Conservation (phyloP, 2,113 vertebrate genomes). For the human region DNA sequence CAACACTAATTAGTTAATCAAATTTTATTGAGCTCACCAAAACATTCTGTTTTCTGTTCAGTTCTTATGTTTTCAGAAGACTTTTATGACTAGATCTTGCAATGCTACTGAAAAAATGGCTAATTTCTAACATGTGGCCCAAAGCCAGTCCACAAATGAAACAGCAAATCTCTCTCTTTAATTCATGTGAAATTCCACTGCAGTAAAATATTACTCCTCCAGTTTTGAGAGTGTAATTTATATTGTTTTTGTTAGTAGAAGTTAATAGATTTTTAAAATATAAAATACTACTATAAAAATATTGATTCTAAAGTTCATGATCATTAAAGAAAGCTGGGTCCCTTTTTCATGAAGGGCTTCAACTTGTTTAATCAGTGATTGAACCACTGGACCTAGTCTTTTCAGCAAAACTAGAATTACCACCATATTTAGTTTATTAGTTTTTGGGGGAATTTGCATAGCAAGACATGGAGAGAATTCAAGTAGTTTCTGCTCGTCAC, state of each 20-base stretch:
- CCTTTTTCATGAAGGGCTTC: not conserved
- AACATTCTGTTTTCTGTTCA: not conserved
- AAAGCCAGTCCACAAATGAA: not conserved
- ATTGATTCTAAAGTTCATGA: not conserved
- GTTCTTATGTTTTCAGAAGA: not conserved
- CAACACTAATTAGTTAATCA: not conserved
- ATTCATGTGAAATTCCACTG: not conserved
- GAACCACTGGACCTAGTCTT: not conserved
- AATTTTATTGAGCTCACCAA: not conserved
- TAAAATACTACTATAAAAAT: not conserved
- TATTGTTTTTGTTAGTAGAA: not conserved
- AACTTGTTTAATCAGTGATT: not conserved
- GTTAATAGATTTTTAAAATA: not conserved
- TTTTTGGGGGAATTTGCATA: not conserved
- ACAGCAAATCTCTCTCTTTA: not conserved
- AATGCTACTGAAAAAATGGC: not conserved
- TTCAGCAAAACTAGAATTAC: not conserved
- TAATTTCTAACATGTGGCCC: not conserved
- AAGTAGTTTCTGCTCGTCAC: not conserved
- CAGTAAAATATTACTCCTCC: not conserved
- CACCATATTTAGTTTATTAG: not conserved
- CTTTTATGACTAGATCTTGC: not conserved
- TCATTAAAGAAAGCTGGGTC: not conserved
- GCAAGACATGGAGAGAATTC: not conserved
- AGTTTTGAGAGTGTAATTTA: not conserved